Conservation (phyloP, 2,888 invertebrate species). For the Meloe dianella region DNA sequence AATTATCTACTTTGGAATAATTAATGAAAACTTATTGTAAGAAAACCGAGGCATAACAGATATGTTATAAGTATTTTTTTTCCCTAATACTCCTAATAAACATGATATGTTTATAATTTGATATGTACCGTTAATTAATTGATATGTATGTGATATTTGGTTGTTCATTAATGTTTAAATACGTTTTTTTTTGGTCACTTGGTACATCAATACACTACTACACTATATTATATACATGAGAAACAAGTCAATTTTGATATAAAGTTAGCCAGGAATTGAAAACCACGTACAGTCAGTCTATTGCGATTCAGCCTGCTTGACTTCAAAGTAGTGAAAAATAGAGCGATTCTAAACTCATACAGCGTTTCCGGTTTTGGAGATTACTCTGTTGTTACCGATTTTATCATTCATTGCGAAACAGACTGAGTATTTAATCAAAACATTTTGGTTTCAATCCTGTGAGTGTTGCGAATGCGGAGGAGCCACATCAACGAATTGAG, state of each 20-base stretch:
- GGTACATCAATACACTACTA: conserved; percentile 38
- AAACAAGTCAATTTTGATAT: background rate
- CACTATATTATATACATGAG: conserved; percentile 41
- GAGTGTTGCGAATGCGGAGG: background rate
- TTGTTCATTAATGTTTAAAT: background rate
- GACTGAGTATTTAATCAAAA: too few species aligned
- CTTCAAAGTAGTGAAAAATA: too few species aligned
- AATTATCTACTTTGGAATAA: too few species aligned
- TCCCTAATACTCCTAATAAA: conserved; percentile 16
- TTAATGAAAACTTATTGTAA: background rate
- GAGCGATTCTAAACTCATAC: too few species aligned
- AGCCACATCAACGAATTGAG: too few species aligned
- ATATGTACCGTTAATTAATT: conserved; percentile 15
- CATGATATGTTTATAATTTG: conserved; percentile 13
- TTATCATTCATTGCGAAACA: too few species aligned
- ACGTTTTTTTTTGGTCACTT: background rate
- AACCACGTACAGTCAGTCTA: too few species aligned
- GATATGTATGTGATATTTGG: conserved; percentile 16
- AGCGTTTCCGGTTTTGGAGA: too few species aligned
- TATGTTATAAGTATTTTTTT: conserved; percentile 15
- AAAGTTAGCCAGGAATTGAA: too few species aligned
- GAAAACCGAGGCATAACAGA: background rate
- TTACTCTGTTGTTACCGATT: too few species aligned
- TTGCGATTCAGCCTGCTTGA: too few species aligned
- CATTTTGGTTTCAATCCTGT: too few species aligned